phyloP scores from a whole-genome alignment of 2,797 vertebrate species.

The Pangasius sanitwongsei region DNA sequence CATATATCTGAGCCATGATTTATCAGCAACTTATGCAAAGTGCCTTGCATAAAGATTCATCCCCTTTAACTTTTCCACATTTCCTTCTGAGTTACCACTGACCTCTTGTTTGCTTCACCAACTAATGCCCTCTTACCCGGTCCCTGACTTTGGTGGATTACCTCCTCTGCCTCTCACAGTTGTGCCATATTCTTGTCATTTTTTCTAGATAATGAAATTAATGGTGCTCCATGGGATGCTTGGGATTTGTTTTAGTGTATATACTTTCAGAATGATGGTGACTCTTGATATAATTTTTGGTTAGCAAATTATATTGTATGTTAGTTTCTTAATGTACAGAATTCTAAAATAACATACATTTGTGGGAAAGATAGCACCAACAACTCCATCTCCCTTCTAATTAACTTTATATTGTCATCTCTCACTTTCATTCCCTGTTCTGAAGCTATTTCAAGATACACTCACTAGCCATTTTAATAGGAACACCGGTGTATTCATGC shows the following conservation, averaged over 20 bases:
- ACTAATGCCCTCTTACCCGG: not conserved
- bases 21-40: not conserved
- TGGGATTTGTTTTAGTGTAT: not conserved
- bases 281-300: not conserved
- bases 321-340: not conserved
- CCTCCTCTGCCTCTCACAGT: not conserved
- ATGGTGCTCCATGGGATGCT: not conserved
- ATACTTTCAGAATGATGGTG: not conserved
- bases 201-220: not conserved
- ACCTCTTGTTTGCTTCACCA: not conserved
- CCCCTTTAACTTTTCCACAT: not conserved
- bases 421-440: not conserved
- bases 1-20: not conserved
- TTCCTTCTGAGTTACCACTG: not conserved
- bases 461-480: too few relatives aligned
- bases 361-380: not conserved
- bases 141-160: not conserved
- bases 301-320: not conserved
- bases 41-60: not conserved
- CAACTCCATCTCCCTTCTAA: not conserved
- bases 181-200: not conserved
- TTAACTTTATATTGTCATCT: not conserved
- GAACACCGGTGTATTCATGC: too few relatives aligned
- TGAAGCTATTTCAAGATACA: not conserved
- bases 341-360: not conserved